These are phyloP conservation scores for Silurus aristotelis DNA, from an alignment of 2,797 vertebrate genomes.

Conservation along the genomic window DNA sequence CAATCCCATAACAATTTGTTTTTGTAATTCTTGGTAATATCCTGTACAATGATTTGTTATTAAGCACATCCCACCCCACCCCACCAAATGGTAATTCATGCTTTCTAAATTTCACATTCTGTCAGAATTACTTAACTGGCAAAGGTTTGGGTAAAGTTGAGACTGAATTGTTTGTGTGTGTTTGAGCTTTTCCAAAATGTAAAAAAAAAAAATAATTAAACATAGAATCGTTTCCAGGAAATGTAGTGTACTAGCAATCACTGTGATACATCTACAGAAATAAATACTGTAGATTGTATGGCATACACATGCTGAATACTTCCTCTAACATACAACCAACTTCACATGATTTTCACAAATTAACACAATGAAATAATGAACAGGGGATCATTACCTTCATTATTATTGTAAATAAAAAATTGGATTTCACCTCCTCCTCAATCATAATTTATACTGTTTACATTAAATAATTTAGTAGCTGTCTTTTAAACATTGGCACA, in stretches of 20 bases:
- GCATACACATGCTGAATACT: background rate
- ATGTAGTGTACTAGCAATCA: background rate
- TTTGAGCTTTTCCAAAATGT: background rate
- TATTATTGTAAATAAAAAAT: background rate
- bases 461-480: background rate
- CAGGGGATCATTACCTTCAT: background rate
- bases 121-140: background rate
- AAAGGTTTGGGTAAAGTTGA: background rate
- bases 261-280: background rate
- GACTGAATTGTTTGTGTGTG: no score
- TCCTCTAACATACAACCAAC: background rate
- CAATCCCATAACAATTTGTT: no score
- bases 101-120: background rate
- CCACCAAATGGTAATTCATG: background rate
- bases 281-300: background rate
- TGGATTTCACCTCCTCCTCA: background rate
- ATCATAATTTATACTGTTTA: background rate
- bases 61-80: background rate
- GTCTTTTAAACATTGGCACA: background rate
- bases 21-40: no score
- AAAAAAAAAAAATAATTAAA: background rate
- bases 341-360: background rate
- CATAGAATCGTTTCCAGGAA: background rate
- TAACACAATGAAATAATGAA: background rate
- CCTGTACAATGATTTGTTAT: no score